Evolutionary conservation across 2,888 invertebrate genomes (phyloP).

Genomic region (Aphidoletes aphidimyza): DNA sequence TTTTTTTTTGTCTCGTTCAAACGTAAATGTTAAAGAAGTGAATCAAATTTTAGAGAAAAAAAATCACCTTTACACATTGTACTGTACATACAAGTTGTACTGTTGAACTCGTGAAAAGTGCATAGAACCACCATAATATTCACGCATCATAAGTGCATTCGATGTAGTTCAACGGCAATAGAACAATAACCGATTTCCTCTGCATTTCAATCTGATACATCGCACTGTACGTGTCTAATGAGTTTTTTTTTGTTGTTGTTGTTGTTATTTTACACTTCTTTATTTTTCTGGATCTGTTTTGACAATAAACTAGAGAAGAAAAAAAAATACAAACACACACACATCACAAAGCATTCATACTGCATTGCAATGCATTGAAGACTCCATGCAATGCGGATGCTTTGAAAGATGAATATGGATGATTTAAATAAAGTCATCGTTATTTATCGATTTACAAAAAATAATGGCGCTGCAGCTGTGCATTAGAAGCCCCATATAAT

Average conservation of each 20-base stretch:
- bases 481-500: not conserved
- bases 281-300: not conserved
- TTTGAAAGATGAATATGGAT: not conserved
- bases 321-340: not conserved
- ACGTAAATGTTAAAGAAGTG: no score
- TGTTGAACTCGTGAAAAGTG: no score
- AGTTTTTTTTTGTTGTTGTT: not conserved
- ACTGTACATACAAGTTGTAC: no score
- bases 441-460: not conserved
- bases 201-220: no score
- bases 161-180: not conserved
- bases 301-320: not conserved
- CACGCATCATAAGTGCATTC: constrained; percentile 19
- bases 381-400: no score
- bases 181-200: not conserved
- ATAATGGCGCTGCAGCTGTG: not conserved
- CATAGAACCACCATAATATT: not conserved
- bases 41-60: no score
- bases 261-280: not conserved
- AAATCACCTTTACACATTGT: no score
- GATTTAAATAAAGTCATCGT: constrained; percentile 7
- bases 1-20: no score
- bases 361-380: not conserved
- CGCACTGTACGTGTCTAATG: constrained; percentile 6
- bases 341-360: not conserved